Conservation (phyloP, 1,140 invertebrate species). For the Acromyrmex charruanus region DNA sequence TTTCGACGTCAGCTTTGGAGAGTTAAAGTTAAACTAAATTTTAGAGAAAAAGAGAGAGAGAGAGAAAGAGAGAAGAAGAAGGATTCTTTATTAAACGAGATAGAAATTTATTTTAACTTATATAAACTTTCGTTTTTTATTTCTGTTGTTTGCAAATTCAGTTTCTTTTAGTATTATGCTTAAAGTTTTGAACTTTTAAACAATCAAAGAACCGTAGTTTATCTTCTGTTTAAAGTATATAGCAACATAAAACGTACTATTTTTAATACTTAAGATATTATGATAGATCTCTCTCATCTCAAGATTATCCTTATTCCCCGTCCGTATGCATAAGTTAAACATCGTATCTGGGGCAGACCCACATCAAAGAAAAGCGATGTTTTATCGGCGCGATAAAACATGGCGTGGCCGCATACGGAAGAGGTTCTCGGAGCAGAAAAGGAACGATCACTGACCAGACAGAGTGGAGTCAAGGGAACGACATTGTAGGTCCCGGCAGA, state of each 20-base stretch:
- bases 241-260: constrained; percentile 3
- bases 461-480: constrained; percentile 43
- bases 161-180: not conserved
- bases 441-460: constrained; percentile 61
- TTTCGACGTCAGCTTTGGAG: too few species aligned
- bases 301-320: not conserved
- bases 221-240: not conserved
- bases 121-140: constrained; percentile 4
- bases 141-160: not conserved
- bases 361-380: not conserved
- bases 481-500: constrained; percentile 21
- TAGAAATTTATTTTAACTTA: not conserved
- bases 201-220: not conserved
- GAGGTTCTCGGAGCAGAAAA: constrained; percentile 41
- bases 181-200: not conserved
- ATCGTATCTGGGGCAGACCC: constrained; percentile 25
- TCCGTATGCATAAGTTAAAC: constrained; percentile 39
- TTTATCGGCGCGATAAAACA: constrained; percentile 63
- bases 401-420: constrained; percentile 31
- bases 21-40: not conserved
- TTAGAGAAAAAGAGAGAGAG: too few species aligned
- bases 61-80: too few species aligned
- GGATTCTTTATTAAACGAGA: not conserved
- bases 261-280: constrained; percentile 37
- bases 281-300: constrained; percentile 35